These are phyloP conservation scores for Anoplopoma fimbria DNA, from an alignment of 2,113 vertebrate species.

Conservation along the genomic window DNA sequence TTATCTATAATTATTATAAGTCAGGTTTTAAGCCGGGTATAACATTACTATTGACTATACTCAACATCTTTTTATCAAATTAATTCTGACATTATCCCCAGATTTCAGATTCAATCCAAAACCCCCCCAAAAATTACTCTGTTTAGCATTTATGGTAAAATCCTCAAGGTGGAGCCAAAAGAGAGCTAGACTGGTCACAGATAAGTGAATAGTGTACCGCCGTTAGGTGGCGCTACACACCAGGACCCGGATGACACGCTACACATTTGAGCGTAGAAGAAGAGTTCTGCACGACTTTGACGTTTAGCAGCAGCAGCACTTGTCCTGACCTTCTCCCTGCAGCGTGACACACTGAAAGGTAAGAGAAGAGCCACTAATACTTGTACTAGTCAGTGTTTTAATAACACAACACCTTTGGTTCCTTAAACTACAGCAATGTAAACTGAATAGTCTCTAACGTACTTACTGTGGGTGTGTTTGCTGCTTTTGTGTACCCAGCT, in stretches of 20 bases:
- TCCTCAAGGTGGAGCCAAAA: conserved; percentile 44
- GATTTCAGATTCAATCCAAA: not conserved
- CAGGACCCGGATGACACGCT: not conserved
- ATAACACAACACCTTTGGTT: fast-evolving
- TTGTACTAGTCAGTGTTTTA: fast-evolving
- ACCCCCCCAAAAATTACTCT: not conserved
- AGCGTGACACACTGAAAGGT: conserved; percentile 47
- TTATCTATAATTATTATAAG: not conserved
- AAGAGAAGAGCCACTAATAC: too few species aligned
- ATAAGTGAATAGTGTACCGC: not conserved
- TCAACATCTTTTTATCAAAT: not conserved
- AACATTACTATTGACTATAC: not conserved
- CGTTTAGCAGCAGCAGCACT: conserved; percentile 17
- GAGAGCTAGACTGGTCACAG: not conserved
- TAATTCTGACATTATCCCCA: not conserved
- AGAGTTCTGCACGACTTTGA: conserved; percentile 71
- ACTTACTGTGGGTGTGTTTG: fast-evolving
- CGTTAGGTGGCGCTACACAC: conserved; percentile 42
- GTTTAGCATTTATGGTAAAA: not conserved
- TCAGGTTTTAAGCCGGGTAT: not conserved
- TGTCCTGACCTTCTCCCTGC: conserved; percentile 69
- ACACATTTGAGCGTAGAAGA: conserved; percentile 37
- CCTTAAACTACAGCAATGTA: fast-evolving
- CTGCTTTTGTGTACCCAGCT: not conserved
- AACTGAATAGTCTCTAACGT: not conserved